A percentile compares a stretch with the other conserved stretches of the same genome.
Conservation (phyloP, 2,113 vertebrate genomes). For the Diadophis punctatus region DNA sequence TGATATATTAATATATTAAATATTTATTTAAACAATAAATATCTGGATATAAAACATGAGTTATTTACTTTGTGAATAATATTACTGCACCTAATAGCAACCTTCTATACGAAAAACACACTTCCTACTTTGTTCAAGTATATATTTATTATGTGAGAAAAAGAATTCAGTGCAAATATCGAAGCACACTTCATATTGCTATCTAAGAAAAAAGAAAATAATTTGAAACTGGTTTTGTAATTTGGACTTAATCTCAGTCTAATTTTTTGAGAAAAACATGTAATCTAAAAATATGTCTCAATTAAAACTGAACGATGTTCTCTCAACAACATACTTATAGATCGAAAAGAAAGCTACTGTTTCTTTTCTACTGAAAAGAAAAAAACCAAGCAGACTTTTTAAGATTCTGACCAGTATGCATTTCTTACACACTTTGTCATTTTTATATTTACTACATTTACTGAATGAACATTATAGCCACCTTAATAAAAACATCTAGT, state of each 20-base stretch:
- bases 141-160: background rate
- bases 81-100: background rate
- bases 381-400: background rate
- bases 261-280: background rate
- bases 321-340: background rate
- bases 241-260: background rate
- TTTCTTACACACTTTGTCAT: background rate
- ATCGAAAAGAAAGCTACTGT: background rate
- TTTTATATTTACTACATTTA: background rate
- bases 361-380: background rate
- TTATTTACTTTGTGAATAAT: conserved; percentile 2
- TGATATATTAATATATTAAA: background rate
- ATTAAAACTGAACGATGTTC: background rate
- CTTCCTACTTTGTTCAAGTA: background rate
- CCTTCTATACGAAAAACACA: conserved; percentile 56
- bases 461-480: background rate
- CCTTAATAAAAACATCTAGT: background rate
- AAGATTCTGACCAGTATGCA: background rate
- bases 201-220: background rate
- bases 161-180: background rate
- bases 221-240: background rate
- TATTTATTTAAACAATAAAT: background rate
- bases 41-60: background rate
- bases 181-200: background rate
- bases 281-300: background rate